Base-by-base conservation (phyloP, 1,140 invertebrate species). In the Lineus longissimus region DNA sequence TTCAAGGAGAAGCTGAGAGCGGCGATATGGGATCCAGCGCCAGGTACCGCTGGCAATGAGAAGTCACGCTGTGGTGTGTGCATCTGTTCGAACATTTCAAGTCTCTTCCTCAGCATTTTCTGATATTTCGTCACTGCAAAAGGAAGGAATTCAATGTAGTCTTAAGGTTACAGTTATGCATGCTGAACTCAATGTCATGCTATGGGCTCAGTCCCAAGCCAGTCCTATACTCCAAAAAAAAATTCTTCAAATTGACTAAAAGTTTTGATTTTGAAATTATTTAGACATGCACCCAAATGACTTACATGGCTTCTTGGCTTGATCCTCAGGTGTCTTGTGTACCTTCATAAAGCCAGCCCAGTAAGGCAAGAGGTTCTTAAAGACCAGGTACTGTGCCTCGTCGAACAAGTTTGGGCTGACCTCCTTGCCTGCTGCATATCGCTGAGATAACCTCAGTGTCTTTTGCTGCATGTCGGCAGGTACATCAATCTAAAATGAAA, bases 351-450 rank as follows among this genome's bases (percentile, higher is more conserved):
- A 82, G 22, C 79, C 79, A 17, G 78, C 78, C 80, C 80, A 82
- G 61, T 80, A 82, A 0, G 76, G 75, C 23, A 82, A 63, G n/a
- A 82, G 62, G 40, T 82, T 79, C 61, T 79, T 80, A 60, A 80
- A 82, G 17, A 82, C 75, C 29, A 43, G 54, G 43, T 74, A 65
- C 67, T 79, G 77, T 19, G 78, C 74, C 33, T 82, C 80, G 65
- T 82, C 80, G 74, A 81, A 82, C 19, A 82, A 67, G 61, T 64
- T 71, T 1, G 77, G 58, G 30, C 66, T 65, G 9, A 72, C 60
- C 23, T 82, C 77, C 59, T 80, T 82, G 0, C 77, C 78, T n/a
- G 59, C 51, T 1, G 76, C 51, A 60, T 77, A 78, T 40, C 73
- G 67, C 65, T 76, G 73, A 7, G 74, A 73, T 17, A 68, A 67